Percentiles rank a stretch among this genome's conserved stretches.
phyloP scores from a whole-genome alignment of 2,113 vertebrate species.

The Cervus canadensis region DNA sequence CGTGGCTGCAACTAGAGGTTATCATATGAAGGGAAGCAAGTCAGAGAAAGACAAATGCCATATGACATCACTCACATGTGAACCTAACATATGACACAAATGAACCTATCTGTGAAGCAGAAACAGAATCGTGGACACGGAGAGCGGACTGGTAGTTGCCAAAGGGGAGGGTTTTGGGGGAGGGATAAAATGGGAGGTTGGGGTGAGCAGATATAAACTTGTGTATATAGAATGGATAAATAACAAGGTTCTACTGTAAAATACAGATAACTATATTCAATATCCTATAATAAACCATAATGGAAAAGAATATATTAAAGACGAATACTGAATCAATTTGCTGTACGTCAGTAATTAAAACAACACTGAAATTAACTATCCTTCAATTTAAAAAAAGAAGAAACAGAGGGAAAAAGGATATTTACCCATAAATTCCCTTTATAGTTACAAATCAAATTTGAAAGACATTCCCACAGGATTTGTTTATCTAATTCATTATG shows the following conservation, averaged over 20 bases:
- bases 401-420: not conserved
- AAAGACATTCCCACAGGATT: not conserved
- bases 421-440: not conserved
- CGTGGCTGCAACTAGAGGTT: not conserved
- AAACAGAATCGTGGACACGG: not conserved
- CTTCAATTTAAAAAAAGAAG: not conserved
- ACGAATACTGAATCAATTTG: not conserved
- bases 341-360: not conserved
- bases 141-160: not conserved
- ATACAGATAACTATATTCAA: not conserved
- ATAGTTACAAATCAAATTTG: not conserved
- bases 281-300: not conserved
- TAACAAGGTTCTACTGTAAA: not conserved
- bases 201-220: not conserved
- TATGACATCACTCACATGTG: not conserved
- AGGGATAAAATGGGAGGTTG: not conserved
- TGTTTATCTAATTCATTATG: not conserved
- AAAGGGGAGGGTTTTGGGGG: not conserved
- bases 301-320: not conserved
- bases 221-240: not conserved
- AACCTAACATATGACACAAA: not conserved
- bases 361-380: not conserved
- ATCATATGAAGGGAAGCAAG: not conserved
- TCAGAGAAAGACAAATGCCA: not conserved
- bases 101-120: not conserved